Evolutionary conservation across 2,113 vertebrate species (phyloP).

Genomic region (Vulpes vulpes): DNA sequence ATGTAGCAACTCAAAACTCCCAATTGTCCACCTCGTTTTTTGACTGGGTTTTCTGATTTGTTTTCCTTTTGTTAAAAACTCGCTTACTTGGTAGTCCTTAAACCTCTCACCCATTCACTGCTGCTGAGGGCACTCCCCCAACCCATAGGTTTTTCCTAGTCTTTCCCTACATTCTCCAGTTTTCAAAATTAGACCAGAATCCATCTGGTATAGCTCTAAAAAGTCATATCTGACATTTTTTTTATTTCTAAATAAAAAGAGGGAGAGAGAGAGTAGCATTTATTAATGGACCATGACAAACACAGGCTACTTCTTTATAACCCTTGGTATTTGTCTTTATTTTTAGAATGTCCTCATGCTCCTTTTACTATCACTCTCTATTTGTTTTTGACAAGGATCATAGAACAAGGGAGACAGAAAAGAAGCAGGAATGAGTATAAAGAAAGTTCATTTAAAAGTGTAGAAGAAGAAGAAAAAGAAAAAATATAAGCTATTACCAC

Average conservation of each 20-base stretch:
- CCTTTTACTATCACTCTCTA: constrained; percentile 73
- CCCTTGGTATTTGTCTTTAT: constrained; percentile 76
- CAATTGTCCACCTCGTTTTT: not conserved
- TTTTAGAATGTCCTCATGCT: constrained; percentile 70
- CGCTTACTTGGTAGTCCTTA: no score
- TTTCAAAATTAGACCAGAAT: not conserved
- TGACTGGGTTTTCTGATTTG: not conserved
- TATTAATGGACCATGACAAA: constrained; percentile 85
- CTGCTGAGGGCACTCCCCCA: not conserved
- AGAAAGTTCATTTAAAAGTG: constrained; percentile 59
- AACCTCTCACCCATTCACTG: not conserved
- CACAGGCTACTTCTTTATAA: constrained; percentile 80
- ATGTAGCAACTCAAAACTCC: not conserved
- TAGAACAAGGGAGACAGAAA: constrained; percentile 63
- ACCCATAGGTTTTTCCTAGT: not conserved
- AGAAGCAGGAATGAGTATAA: constrained; percentile 6
- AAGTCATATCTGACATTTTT: constrained; percentile 50
- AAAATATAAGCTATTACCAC: not conserved
- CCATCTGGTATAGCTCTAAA: not conserved
- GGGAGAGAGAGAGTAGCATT: constrained; percentile 38
- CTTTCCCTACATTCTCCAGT: not conserved
- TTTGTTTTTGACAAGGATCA: constrained; percentile 81
- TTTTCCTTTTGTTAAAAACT: not conserved
- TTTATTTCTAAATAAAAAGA: constrained; percentile 76
- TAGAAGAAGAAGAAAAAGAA: not conserved